phyloP scores from a whole-genome alignment of 2,888 invertebrate species.

The Acutogordius australiensis region DNA sequence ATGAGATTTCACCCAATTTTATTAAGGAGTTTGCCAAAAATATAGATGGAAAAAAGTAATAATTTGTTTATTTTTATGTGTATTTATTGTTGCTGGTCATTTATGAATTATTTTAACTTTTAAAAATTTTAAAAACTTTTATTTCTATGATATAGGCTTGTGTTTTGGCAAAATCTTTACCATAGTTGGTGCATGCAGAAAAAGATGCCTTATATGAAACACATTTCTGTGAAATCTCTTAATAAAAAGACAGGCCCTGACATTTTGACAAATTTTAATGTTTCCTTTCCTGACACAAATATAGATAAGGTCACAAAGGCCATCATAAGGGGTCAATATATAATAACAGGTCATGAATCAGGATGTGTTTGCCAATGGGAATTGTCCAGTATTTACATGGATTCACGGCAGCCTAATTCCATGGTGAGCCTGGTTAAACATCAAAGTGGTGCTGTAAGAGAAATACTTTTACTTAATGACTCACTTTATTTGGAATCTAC shows the following conservation, averaged over 20 bases:
- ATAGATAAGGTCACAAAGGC: not conserved
- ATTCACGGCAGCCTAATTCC: no score
- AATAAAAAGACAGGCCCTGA: no score
- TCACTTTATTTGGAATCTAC: not conserved
- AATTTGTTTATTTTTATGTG: no score
- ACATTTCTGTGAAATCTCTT: not conserved
- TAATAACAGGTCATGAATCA: slow-evolving; percentile 5
- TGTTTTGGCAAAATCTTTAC: not conserved
- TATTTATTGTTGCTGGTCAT: no score
- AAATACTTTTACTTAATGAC: not conserved
- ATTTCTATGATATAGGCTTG: no score
- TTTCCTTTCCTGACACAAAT: not conserved
- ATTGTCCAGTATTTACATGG: not conserved
- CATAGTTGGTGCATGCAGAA: not conserved
- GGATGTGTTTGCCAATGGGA: not conserved
- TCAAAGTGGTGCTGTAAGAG: not conserved
- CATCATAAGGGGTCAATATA: not conserved
- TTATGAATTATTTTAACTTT: no score
- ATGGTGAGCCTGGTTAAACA: not conserved
- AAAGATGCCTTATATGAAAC: not conserved
- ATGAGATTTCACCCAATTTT: no score
- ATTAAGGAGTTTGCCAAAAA: no score
- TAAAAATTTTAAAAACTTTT: no score
- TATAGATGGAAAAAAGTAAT: no score
- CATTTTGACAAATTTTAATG: no score